Evolutionary conservation across 2,888 invertebrate genomes (phyloP).

Genomic region (Exephanes ischioxanthus): DNA sequence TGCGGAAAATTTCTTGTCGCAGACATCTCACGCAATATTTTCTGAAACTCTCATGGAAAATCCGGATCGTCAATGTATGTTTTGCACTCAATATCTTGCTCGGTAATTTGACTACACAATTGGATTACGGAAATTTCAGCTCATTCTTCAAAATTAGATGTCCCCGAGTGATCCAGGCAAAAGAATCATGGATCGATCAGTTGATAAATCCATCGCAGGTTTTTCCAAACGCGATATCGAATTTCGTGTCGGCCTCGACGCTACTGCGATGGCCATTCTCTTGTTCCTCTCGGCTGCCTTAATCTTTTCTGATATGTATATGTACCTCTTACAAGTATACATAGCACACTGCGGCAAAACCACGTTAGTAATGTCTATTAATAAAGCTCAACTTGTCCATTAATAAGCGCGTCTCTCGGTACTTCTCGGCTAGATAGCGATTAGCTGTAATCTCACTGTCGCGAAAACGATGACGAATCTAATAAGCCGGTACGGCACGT

Average conservation of each 20-base stretch:
- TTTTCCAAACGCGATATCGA: conserved; percentile 33
- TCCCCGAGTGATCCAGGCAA: neutral
- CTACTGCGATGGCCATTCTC: neutral
- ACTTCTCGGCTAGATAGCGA: conserved; percentile 36
- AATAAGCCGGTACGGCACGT: neutral
- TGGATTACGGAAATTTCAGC: neutral
- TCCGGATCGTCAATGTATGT: neutral
- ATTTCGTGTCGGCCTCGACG: conserved; percentile 7
- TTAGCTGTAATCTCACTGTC: conserved; percentile 37
- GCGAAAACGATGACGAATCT: conserved; percentile 41
- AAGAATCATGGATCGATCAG: neutral
- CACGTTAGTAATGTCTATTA: conserved; percentile 37
- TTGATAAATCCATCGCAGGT: conserved; percentile 3
- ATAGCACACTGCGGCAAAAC: neutral
- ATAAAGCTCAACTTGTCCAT: conserved; percentile 35
- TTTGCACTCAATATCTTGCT: neutral
- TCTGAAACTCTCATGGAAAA: neutral
- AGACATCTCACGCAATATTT: neutral
- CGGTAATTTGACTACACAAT: neutral
- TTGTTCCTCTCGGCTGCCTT: conserved; percentile 24
- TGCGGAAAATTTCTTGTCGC: no score
- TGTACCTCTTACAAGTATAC: neutral
- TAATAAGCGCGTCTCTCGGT: conserved; percentile 40
- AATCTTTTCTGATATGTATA: conserved; percentile 30
- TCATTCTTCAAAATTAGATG: neutral